Evolutionary conservation across 2,888 invertebrate genomes (phyloP).

Genomic region (Dendrolimus pini): DNA sequence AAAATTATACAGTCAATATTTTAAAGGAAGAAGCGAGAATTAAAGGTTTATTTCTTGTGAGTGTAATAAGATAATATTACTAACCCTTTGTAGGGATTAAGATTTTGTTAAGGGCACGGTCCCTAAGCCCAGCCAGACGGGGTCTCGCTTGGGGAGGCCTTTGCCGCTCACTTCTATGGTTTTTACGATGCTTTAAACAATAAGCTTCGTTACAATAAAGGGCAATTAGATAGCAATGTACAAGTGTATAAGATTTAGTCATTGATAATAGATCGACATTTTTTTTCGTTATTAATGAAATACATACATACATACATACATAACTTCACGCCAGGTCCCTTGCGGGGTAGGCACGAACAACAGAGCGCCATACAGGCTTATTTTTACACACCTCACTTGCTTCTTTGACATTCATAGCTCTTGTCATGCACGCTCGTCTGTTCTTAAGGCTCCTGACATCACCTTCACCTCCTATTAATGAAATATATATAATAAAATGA

Average conservation of each 20-base stretch:
- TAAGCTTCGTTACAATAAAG: conserved; percentile 10
- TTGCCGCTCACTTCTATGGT: conserved; percentile 58
- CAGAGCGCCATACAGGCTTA: too few relatives aligned
- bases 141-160: conserved; percentile 44
- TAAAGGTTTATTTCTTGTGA: conserved; percentile 69
- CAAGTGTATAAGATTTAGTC: neutral
- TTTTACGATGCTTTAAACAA: conserved; percentile 56
- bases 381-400: too few relatives aligned
- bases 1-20: conserved; percentile 18
- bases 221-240: neutral
- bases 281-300: too few relatives aligned
- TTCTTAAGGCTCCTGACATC: too few relatives aligned
- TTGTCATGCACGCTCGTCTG: too few relatives aligned
- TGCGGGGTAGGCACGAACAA: too few relatives aligned
- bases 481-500: too few relatives aligned
- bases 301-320: too few relatives aligned
- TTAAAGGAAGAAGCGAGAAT: conserved; percentile 48
- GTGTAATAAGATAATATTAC: conserved; percentile 73
- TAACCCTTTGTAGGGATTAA: conserved; percentile 76
- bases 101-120: conserved; percentile 72
- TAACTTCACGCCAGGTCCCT: too few relatives aligned
- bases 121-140: conserved; percentile 61
- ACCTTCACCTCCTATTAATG: too few relatives aligned
- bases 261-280: neutral
- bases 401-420: too few relatives aligned